phyloP scores from a whole-genome alignment of 1,140 invertebrate genomes.

The Pogonognathellus flavescens region DNA sequence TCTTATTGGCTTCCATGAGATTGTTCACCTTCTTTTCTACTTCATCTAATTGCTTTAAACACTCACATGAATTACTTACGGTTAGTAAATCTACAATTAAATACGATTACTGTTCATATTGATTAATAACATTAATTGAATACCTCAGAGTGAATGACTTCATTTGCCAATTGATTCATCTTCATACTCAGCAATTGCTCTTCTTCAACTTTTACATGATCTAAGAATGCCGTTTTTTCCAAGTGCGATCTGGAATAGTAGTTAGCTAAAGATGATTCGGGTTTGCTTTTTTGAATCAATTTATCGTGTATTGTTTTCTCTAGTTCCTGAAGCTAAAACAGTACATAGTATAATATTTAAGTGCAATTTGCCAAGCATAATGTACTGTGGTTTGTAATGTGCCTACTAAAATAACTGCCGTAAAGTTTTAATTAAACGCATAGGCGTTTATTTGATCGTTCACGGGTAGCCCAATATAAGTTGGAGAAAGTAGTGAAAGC shows the following conservation, averaged over 20 bases:
- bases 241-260: neutral
- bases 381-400: no score
- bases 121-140: no score
- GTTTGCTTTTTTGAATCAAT: neutral
- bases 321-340: neutral
- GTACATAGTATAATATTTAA: no score
- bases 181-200: constrained; percentile 14
- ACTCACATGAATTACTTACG: neutral
- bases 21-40: neutral
- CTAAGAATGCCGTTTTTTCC: constrained; percentile 18
- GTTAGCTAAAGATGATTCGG: neutral
- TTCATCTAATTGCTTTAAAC: neutral
- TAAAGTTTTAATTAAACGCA: no score
- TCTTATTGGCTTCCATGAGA: neutral
- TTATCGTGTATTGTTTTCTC: neutral
- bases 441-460: no score
- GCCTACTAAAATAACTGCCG: no score
- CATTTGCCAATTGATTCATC: neutral
- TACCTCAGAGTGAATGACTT: neutral
- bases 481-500: no score
- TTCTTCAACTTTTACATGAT: constrained; percentile 13
- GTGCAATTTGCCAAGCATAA: no score
- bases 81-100: no score
- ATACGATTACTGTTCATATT: no score
- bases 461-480: no score